Evolutionary conservation across 1,140 invertebrate genomes (phyloP).

Genomic region (Lepidurus couesii): DNA sequence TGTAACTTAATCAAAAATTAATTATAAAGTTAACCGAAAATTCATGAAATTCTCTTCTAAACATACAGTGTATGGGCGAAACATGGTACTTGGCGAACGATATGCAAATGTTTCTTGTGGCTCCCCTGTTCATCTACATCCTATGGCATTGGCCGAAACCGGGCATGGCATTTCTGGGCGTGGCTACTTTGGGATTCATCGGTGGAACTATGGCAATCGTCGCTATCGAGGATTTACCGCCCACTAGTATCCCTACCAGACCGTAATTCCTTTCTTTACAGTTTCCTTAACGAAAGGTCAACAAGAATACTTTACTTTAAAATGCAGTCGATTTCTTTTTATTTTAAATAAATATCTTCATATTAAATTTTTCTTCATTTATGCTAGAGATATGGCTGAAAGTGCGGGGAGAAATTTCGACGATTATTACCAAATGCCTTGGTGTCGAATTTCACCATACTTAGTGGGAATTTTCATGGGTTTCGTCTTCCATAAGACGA

Average conservation of each 20-base stretch:
- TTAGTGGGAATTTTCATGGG: conserved; percentile 26
- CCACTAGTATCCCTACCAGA: conserved; percentile 35
- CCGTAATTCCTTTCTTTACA: conserved; percentile 29
- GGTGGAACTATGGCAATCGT: conserved; percentile 32
- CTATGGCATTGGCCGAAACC: conserved; percentile 38
- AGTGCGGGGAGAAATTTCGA: not conserved
- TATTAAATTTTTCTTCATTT: too few relatives aligned
- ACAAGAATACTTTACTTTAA: not conserved
- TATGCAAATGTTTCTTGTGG: conserved; percentile 69
- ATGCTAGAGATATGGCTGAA: too few relatives aligned
- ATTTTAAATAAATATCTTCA: not conserved
- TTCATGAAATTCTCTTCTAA: conserved; percentile 28
- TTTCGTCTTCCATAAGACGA: not conserved
- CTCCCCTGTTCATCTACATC: conserved; percentile 65
- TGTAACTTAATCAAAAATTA: too few relatives aligned
- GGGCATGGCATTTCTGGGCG: conserved; percentile 35
- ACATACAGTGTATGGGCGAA: conserved; percentile 67
- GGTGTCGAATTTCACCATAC: conserved; percentile 33
- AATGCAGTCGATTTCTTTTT: not conserved
- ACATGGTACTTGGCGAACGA: conserved; percentile 77
- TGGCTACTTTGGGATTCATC: conserved; percentile 35
- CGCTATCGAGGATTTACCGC: conserved; percentile 29
- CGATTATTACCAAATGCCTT: not conserved
- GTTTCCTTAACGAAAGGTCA: not conserved
- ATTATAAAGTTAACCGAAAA: not conserved